A percentile compares a stretch with the other conserved stretches of the same genome.
These are phyloP conservation scores for Chymomyza procnemis DNA, from an alignment of 2,888 invertebrate genomes.

Conservation along the genomic window DNA sequence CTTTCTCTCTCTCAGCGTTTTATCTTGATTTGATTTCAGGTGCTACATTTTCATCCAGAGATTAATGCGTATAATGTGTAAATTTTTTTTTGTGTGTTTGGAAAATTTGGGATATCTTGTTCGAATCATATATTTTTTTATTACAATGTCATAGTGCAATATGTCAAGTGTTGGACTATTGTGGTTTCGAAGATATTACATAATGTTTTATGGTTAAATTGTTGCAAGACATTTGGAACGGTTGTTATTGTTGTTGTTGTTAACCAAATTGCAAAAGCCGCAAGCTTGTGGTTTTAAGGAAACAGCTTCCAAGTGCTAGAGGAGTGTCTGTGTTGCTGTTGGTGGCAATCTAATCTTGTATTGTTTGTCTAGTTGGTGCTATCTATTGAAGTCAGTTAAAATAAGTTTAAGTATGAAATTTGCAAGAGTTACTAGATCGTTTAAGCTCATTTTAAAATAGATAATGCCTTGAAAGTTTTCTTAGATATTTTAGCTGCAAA, in stretches of 20 bases:
- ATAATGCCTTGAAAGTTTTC: too few species aligned
- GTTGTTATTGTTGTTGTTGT: too few species aligned
- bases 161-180: not conserved
- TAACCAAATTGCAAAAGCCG: too few species aligned
- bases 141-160: not conserved
- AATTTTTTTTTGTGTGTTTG: not conserved
- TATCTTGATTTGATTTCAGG: not conserved
- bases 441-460: too few species aligned
- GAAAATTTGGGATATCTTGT: not conserved
- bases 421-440: too few species aligned
- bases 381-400: too few species aligned
- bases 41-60: not conserved
- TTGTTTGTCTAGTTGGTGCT: too few species aligned
- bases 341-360: not conserved
- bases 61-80: not conserved
- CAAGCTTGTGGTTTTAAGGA: not conserved
- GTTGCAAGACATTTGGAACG: too few species aligned
- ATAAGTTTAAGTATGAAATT: too few species aligned
- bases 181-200: not conserved
- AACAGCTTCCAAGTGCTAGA: not conserved
- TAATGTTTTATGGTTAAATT: too few species aligned
- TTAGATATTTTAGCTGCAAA: too few species aligned
- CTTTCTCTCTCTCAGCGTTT: too few species aligned
- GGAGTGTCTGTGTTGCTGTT: not conserved
- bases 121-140: not conserved